Conservation (phyloP, 1,140 invertebrate genomes). For the Acromyrmex charruanus region DNA sequence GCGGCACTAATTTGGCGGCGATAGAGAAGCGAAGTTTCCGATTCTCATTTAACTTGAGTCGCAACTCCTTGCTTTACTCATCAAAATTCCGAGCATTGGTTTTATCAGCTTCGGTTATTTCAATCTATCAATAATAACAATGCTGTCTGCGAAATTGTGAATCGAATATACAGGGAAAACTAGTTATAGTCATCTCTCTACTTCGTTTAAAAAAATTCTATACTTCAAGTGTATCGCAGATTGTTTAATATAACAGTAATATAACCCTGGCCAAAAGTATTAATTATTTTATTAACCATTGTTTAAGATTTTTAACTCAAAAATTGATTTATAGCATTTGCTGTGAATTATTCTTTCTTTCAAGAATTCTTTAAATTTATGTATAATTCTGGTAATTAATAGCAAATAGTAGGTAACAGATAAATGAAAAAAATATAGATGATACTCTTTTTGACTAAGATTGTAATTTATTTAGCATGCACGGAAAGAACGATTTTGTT, state of each 20-base stretch:
- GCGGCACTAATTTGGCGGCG: conserved; percentile 71
- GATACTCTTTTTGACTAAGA: too few relatives aligned
- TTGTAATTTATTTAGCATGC: too few relatives aligned
- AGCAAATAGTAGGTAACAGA: too few relatives aligned
- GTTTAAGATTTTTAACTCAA: too few relatives aligned
- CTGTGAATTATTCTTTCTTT: too few relatives aligned
- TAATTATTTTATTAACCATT: too few relatives aligned
- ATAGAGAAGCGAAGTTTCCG: conserved; percentile 61
- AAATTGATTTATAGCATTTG: too few relatives aligned
- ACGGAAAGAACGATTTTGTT: too few relatives aligned
- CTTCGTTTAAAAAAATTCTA: background rate
- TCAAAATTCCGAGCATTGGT: conserved; percentile 42
- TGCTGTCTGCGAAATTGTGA: background rate
- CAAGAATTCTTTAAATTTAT: too few relatives aligned
- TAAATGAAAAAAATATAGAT: too few relatives aligned
- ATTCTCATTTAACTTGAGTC: conserved; percentile 33
- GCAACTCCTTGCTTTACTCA: background rate
- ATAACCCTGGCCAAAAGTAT: too few relatives aligned
- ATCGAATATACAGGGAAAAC: background rate
- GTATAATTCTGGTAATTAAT: too few relatives aligned
- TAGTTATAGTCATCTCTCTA: background rate
- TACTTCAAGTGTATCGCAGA: background rate
- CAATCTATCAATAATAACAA: conserved; percentile 19
- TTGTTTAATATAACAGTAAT: background rate
- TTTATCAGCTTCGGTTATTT: conserved; percentile 42